phyloP scores from a whole-genome alignment of 2,797 vertebrate genomes.

The Halcyon leucocephala region DNA sequence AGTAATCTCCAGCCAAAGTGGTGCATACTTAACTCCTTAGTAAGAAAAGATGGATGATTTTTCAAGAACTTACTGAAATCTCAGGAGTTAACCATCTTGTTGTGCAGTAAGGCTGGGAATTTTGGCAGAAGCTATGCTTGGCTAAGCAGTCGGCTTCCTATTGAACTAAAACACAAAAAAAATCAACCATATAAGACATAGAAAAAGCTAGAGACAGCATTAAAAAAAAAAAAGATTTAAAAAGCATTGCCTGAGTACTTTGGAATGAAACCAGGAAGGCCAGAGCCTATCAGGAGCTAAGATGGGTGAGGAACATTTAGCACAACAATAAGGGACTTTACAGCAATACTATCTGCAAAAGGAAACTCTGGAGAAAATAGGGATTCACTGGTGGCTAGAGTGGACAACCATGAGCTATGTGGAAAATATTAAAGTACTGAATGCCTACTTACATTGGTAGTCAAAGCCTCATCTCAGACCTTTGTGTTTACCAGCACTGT shows the following conservation, averaged over 20 bases:
- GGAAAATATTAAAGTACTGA: background rate
- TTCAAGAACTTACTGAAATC: background rate
- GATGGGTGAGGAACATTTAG: background rate
- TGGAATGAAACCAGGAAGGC: background rate
- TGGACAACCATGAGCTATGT: background rate
- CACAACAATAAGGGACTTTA: background rate
- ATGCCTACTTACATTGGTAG: background rate
- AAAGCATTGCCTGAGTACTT: background rate
- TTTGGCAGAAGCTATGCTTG: background rate
- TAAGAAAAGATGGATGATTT: background rate
- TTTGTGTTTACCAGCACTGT: background rate
- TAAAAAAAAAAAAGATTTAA: background rate
- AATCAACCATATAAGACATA: background rate
- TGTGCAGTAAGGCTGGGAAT: background rate
- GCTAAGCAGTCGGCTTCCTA: background rate
- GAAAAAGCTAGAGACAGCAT: background rate
- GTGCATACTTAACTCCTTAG: background rate
- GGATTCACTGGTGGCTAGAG: background rate
- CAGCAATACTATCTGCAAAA: background rate
- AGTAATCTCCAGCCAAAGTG: background rate
- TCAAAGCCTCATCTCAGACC: background rate
- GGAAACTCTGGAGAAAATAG: background rate
- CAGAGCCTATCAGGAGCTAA: background rate
- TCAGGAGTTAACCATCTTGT: background rate
- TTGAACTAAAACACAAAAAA: background rate